phyloP scores from a whole-genome alignment of 2,113 vertebrate genomes.

The Atrichornis clamosus region DNA sequence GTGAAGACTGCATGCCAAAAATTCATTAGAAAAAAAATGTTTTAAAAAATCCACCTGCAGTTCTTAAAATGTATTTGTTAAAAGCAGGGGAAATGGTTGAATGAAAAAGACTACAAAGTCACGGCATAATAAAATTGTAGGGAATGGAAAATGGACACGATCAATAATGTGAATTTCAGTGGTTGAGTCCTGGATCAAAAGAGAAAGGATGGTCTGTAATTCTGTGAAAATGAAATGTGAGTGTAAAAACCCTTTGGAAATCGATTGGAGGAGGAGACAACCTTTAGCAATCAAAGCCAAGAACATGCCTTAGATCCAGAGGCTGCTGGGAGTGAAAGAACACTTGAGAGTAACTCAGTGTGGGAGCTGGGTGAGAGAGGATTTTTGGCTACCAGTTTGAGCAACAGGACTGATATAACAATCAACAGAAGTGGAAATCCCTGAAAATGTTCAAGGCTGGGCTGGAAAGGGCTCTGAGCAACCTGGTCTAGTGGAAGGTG shows the following conservation, averaged over 20 bases:
- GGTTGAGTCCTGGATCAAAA: background rate
- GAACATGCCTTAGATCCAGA: background rate
- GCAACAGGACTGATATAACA: background rate
- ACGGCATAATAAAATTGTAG: background rate
- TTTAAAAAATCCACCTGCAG: background rate
- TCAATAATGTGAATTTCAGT: background rate
- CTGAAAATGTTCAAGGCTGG: background rate
- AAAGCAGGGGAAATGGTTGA: background rate
- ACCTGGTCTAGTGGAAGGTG: background rate
- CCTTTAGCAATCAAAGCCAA: background rate
- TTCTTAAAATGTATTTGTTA: background rate
- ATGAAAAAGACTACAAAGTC: background rate
- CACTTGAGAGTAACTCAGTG: background rate
- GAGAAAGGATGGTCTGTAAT: background rate
- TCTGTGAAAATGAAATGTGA: background rate
- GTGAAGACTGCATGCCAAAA: background rate
- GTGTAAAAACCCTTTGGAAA: background rate
- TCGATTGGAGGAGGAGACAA: background rate
- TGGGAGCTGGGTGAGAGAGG: background rate
- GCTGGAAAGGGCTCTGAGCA: background rate
- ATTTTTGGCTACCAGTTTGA: background rate
- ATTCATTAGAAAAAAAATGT: background rate
- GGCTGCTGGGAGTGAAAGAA: background rate
- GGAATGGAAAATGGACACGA: background rate
- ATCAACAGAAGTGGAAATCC: background rate